Evolutionary conservation across 2,113 vertebrate genomes (phyloP), one percentile per base, ranked within the genome.

Genomic region (Felis catus): DNA sequence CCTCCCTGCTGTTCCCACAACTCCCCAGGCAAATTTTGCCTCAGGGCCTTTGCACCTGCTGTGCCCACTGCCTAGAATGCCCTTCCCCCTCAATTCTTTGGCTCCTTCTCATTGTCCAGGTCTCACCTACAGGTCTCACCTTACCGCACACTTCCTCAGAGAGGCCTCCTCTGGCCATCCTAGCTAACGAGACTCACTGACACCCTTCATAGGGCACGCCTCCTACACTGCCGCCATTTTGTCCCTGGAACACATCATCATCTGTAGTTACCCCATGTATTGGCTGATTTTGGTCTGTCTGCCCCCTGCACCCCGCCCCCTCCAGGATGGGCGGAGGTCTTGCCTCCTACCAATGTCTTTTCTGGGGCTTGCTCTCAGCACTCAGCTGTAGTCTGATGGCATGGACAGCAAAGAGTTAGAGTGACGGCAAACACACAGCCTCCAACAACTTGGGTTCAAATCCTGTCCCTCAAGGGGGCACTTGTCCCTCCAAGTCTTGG

Each of bases 381-480:
- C n/a, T n/a, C 11, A 1, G 25, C 63, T 73, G 12, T 66, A 18
- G 13, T 41, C 15, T 48, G 18, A 36, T 5, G 16, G 51, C 12
- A 9, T 79, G 71, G 21, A 27, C 2, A 2, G 12, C n/a, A 89
- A 16, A 65, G 21, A 74, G 23, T 27, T 18, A n/a, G 70, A 31
- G 41, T 8, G 27, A 33, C 1, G 4, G 16, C 36, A 13, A 55
- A 36, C 55, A 4, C 0, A 18, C 1, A 3, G 21, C 16, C 10
- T 1, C 25, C n/a, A 66, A 45, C 36, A 36, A 27, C 58, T 13
- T 82, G 84, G 55, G 66, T 66, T 83, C 36, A 36, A 61, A n/a
- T 74, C 83, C 55, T 31, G 55, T 12, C 16, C 14, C 18, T 21
- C 7, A 8, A 45, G 45, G 45, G 45, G 45, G 45, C 45, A 80